Conservation (phyloP, 2,797 vertebrate species). For the Amblyopsis hoosieri region DNA sequence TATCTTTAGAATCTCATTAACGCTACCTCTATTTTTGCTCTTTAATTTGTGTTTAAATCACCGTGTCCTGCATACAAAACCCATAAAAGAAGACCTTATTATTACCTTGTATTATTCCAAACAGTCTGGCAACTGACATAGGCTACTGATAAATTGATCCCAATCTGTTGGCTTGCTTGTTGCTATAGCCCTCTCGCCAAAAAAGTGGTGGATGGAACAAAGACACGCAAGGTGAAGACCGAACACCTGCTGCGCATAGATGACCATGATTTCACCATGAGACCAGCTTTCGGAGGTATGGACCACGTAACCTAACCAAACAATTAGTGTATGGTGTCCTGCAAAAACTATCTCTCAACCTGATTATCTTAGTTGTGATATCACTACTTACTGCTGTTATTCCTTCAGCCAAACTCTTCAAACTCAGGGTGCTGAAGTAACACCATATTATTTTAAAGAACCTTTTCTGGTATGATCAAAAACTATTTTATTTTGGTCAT, state of each 20-base stretch:
- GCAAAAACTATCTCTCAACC: too few species aligned
- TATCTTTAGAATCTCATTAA: too few species aligned
- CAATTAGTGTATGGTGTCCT: too few species aligned
- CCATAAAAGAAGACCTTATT: too few species aligned
- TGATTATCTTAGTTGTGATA: too few species aligned
- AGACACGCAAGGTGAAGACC: constrained; percentile 79
- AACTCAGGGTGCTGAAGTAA: too few species aligned
- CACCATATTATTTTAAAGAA: too few species aligned
- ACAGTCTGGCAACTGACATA: not conserved
- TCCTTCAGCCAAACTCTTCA: too few species aligned
- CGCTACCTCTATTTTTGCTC: not conserved
- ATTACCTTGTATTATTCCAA: not conserved
- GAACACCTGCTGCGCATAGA: constrained; percentile 89
- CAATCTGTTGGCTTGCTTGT: constrained; percentile 1
- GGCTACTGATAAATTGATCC: not conserved
- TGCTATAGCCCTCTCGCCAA: constrained; percentile 79
- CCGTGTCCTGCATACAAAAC: too few species aligned
- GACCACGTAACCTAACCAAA: not conserved
- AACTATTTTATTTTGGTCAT: too few species aligned
- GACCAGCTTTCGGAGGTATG: constrained; percentile 93
- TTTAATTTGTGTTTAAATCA: not conserved
- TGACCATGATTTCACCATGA: constrained; percentile 94
- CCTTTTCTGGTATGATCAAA: too few species aligned
- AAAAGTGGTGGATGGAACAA: constrained; percentile 87
- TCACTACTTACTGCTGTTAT: too few species aligned